These are phyloP conservation scores for Zaprionus tsacasi DNA, from an alignment of 1,140 invertebrate species.

Conservation along the genomic window DNA sequence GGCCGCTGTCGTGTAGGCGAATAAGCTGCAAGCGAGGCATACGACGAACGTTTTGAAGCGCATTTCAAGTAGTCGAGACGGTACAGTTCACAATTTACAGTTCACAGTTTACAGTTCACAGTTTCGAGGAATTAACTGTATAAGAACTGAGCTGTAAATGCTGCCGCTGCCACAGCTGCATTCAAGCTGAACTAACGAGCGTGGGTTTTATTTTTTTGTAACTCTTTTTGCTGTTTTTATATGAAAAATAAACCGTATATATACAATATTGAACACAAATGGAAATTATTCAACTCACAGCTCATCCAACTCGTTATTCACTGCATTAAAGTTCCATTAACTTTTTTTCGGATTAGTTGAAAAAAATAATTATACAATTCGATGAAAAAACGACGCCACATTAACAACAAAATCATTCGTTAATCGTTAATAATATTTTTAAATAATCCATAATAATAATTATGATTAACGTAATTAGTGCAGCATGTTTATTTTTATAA, in stretches of 20 bases:
- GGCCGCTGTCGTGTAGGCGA: constrained; percentile 10
- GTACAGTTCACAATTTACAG: background rate
- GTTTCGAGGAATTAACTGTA: background rate
- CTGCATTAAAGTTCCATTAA: background rate
- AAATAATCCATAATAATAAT: background rate
- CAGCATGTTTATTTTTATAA: background rate
- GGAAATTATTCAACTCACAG: background rate
- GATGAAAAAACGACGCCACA: background rate
- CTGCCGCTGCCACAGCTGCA: background rate
- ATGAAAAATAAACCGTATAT: too few species aligned
- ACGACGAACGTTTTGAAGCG: background rate
- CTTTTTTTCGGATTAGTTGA: background rate
- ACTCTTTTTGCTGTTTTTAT: too few species aligned
- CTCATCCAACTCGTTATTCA: background rate
- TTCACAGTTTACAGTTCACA: background rate
- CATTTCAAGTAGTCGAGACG: background rate
- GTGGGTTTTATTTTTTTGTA: background rate
- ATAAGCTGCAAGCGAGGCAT: background rate
- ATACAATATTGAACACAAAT: background rate
- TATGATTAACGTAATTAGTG: background rate
- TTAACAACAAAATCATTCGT: background rate
- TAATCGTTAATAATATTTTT: background rate
- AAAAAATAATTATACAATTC: background rate
- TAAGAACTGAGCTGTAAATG: background rate
- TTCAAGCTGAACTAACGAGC: constrained; percentile 1